Base-by-base conservation (phyloP, 2,113 vertebrate species). In the Pampusana beccarii region DNA sequence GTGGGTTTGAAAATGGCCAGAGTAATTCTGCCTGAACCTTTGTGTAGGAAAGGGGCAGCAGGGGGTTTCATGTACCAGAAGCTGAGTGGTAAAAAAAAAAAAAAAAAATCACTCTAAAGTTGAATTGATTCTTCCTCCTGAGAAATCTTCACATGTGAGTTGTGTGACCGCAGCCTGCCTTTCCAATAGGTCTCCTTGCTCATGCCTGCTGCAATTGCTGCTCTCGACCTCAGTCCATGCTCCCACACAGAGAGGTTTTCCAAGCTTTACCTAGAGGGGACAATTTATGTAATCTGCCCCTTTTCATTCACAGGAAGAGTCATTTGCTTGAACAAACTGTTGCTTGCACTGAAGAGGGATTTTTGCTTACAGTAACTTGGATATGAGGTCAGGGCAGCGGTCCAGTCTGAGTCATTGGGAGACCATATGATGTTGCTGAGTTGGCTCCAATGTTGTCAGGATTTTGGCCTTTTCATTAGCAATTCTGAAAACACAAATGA, bases 161-260 rank as follows among this genome's bases (percentile, higher is more conserved):
- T 48, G 12, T 31, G 34, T 57, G 28, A 80, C 14, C 15, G 8
- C 4, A 62, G 6, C 29, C 13, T 1, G 0, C 4, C 51, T 70
- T 80, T 88, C 40, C 23, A 73, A 48, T 3, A 53, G 10, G 5
- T 79, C 3, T 72, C 13, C 29, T 66, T 70, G 15, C 10, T 89
- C 33, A 20, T 51, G 13, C 5, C 13, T 51, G 19, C 7, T 60
- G 19, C 8, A 78, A 84, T 18, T 50, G 19, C 11, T 86, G 28
- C 28, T 73, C 15, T 81, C 70, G 21, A 44, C 26, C 20, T 62
- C n/a, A 61, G 38, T 29, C 36, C 25, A 10, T 23, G 10, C 13
- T 74, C 16, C 11, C 11, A 38, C 31, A 64, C 3, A 58, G 33
- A 53, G 21, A 40, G 23, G 9, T 65, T 54, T 70, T 65, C 56